Evolutionary conservation across 2,888 invertebrate species (phyloP), one percentile per base, ranked within the genome.

Genomic region (Caenorhabditis afra): DNA sequence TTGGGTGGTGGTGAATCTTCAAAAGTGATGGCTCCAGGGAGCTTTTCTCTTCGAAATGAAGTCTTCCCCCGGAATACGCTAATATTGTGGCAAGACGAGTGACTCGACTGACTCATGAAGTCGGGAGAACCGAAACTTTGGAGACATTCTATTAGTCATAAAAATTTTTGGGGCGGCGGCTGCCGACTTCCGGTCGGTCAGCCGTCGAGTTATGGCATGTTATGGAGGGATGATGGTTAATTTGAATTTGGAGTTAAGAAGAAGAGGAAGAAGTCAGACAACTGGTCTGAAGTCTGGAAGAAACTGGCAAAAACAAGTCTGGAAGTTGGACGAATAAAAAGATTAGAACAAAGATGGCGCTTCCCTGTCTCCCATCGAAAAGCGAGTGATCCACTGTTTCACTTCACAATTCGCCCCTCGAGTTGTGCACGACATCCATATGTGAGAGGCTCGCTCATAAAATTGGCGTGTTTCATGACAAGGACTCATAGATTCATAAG

Each of bases 401-500:
- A 11, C 41, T 41, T 41, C 14, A 14, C 11, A 3, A 14, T 11
- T 41, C 41, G 12, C 11, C 14, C 11, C 14, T 11, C 7, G 11
- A 41, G 41, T 41, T 41, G 3, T 14, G 41, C 41, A 11, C 22
- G n/a, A 23, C 70, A 70, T 70, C 23, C 61, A 70, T 70, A 61
- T 61, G 37, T 47, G 55, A 70, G 61, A 58, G 47, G 49, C 45
- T 57, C 58, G 44, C 59, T 52, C 59, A 59, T 52, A 61, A 73
- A 65, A 58, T 64, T 71, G 57, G 73, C 73, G 50, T 73, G 73
- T 53, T 73, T 64, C 73, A 64, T 73, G 73, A 64, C 73, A 73
- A 64, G 64, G 64, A 64, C 73, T 73, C 64, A 73, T 73, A 64
- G 73, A 73, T 73, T 64, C 64, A 73, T 73, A 73, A 73, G 70